Evolutionary conservation across 2,113 vertebrate species (phyloP).

Genomic region (Siniperca chuatsi): DNA sequence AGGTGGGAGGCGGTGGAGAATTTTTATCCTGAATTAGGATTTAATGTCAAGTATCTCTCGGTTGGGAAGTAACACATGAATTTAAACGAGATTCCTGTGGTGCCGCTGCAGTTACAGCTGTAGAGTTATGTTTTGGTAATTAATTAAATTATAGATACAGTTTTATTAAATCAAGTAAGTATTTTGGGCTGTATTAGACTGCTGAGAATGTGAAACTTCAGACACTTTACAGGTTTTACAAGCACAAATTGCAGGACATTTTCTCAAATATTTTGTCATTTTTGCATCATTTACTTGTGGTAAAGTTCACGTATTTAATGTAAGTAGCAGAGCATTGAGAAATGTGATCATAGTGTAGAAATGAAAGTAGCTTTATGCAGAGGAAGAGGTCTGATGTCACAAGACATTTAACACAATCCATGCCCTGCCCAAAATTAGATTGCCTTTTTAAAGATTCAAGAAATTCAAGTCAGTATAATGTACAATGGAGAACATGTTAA

Average conservation of each 20-base stretch:
- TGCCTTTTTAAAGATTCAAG: neutral
- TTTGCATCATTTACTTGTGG: neutral
- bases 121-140: neutral
- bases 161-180: neutral
- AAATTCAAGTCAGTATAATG: no score
- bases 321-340: no score
- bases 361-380: neutral
- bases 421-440: neutral
- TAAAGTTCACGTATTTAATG: neutral
- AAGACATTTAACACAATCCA: neutral
- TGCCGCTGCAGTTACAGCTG: neutral
- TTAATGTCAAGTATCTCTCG: neutral
- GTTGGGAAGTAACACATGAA: neutral
- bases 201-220: neutral
- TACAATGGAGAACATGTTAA: neutral
- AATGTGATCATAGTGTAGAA: neutral
- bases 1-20: neutral
- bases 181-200: neutral
- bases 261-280: neutral
- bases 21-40: constrained; percentile 11
- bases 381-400: neutral
- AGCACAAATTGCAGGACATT: neutral
- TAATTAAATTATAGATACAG: neutral
- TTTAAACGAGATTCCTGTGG: neutral
- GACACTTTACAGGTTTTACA: neutral